phyloP scores from a whole-genome alignment of 2,113 vertebrate species.

The Prionailurus viverrinus region DNA sequence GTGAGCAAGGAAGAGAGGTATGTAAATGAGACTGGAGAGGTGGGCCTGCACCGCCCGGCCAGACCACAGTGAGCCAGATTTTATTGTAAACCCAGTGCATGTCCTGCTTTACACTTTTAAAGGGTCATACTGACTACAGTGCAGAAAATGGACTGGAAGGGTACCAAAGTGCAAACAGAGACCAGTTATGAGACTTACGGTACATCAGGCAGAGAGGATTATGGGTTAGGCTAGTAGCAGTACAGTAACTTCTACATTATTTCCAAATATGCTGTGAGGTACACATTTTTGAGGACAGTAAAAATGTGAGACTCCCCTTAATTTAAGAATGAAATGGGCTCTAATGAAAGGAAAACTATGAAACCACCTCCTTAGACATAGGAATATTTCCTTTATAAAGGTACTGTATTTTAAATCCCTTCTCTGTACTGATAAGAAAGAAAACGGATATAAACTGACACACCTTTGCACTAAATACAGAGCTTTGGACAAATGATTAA shows the following conservation, averaged over 20 bases:
- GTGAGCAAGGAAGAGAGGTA: background rate
- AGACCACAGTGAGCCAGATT: background rate
- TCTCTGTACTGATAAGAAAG: constrained; percentile 54
- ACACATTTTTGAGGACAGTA: background rate
- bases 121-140: background rate
- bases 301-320: constrained; percentile 7
- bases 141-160: background rate
- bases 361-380: background rate
- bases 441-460: background rate
- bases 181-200: background rate
- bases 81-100: background rate
- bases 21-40: background rate
- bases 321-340: constrained; percentile 21
- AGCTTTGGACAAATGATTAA: constrained; percentile 4
- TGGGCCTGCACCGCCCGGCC: background rate
- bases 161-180: background rate
- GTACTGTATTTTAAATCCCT: background rate
- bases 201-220: background rate
- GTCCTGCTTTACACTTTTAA: background rate
- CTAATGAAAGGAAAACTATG: constrained; percentile 25
- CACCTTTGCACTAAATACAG: background rate
- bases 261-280: background rate
- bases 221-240: background rate
- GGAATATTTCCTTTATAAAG: background rate
- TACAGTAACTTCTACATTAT: background rate